Percentiles rank a stretch among this genome's conserved stretches.
Conservation (phyloP, 2,797 vertebrate species). For the Otolemur crassicaudatus region DNA sequence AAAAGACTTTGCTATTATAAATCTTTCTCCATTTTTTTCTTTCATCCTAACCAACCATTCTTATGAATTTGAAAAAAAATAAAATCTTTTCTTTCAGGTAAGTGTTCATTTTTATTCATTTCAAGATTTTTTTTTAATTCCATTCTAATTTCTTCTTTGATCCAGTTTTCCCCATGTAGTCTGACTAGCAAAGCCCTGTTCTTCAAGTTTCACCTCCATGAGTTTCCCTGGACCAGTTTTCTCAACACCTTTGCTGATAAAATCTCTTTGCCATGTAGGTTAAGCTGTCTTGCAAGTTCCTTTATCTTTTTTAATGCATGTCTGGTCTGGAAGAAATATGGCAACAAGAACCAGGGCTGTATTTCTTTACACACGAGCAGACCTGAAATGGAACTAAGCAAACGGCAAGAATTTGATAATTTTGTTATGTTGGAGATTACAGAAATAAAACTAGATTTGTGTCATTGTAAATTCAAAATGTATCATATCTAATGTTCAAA, state of each 20-base stretch:
- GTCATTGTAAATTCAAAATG: constrained; percentile 7
- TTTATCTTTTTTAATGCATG: neutral
- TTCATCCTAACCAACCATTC: neutral
- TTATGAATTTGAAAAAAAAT: neutral
- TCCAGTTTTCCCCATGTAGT: neutral
- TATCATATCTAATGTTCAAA: constrained; percentile 6
- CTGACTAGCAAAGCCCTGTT: neutral
- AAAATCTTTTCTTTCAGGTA: neutral
- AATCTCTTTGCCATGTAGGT: neutral
- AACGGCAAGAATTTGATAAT: constrained; percentile 41
- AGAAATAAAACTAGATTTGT: constrained; percentile 33
- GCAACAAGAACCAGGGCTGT: neutral
- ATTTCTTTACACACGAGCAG: constrained; percentile 28
- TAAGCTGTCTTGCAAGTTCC: neutral
- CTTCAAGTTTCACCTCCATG: neutral
- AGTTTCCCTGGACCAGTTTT: neutral
- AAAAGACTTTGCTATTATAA: neutral
- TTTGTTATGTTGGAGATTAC: neutral
- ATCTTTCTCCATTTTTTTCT: neutral
- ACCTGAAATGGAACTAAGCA: constrained; percentile 45
- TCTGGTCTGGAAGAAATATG: neutral
- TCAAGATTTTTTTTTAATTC: neutral
- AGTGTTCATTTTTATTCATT: neutral
- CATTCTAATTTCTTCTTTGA: neutral
- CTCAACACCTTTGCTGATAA: constrained; percentile 30